phyloP scores from a whole-genome alignment of 2,113 vertebrate species.

The Ceratotherium simum region DNA sequence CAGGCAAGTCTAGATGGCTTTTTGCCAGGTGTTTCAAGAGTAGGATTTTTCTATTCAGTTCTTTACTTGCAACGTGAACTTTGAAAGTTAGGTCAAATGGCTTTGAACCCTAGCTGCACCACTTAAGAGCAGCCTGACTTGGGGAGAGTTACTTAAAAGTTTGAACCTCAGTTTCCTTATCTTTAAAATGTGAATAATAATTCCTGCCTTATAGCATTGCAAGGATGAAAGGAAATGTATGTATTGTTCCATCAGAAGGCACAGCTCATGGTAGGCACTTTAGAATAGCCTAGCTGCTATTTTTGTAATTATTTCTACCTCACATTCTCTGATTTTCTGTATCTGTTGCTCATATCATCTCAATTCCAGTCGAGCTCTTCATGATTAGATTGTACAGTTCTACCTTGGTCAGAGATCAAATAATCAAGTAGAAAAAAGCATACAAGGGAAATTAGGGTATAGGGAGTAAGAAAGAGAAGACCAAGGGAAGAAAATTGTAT shows the following conservation, averaged over 20 bases:
- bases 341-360: not conserved
- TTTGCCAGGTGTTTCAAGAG: not conserved
- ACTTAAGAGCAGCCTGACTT: not conserved
- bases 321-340: not conserved
- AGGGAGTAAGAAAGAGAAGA: conserved; percentile 16
- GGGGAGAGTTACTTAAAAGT: not conserved
- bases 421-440: not conserved
- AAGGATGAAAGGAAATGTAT: not conserved
- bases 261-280: not conserved
- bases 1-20: not conserved
- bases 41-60: not conserved
- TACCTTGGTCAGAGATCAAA: not conserved
- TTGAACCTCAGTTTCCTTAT: not conserved
- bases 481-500: not conserved
- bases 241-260: not conserved
- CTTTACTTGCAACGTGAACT: not conserved
- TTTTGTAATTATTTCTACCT: not conserved
- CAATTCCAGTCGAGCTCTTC: not conserved
- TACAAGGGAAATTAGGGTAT: not conserved
- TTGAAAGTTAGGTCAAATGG: not conserved
- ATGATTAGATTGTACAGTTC: not conserved
- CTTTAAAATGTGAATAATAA: conserved; percentile 31
- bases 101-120: not conserved
- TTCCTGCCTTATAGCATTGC: not conserved
- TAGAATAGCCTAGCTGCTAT: not conserved